Base-by-base conservation (phyloP, 92 coral and sea anemone species). In the Montipora capitata region DNA sequence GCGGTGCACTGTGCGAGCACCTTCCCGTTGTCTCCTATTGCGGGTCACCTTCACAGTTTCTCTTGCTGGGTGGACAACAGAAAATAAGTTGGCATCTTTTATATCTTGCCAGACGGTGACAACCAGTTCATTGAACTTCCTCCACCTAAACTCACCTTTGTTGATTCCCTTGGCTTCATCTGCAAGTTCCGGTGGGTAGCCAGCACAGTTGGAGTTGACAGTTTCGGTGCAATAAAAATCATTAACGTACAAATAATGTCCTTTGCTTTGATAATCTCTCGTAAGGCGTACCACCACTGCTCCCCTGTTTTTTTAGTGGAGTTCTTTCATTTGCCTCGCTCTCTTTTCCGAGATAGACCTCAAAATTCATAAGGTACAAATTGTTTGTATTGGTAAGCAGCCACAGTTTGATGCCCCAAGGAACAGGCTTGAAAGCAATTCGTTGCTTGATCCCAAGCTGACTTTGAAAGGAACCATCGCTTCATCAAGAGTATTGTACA, bases 21-120 rank as follows among this genome's bases (percentile, higher is more conserved):
- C 64, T 58, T 58, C 64, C 20, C 1, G 64, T 58, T 58, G 64
- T 58, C 64, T 58, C 17, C 64, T 58, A 4, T 58, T 58, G 17
- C n/a, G 64, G 64, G 64, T 58, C 64, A 58, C 64, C 17, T 58
- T 3, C 4, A 58, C 64, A 11, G 64, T 11, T 63, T 90, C 83
- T 5, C 74, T 82, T 8, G 94, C 81, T 17, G 49, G 17, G 42
- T 86, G 88, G 11, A 59, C 64, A 4, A 89, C 64, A 18, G 91
- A 80, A 16, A 80, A 62, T 61, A 86, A 81, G 63, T 86, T 68
- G 35, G 81, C 85, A 7, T 77, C 54, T 52, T 91, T 91, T 42
- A 63, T 86, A 44, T 91, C 94, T 58, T 82, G 87, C 94, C 94
- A 91, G 7, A 79, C 61, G 74, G 86, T 8, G 4, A 90, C 95